Evolutionary conservation across 2,113 vertebrate genomes (phyloP), one percentile per base, ranked within the genome.

Genomic region (Clinocottus analis): DNA sequence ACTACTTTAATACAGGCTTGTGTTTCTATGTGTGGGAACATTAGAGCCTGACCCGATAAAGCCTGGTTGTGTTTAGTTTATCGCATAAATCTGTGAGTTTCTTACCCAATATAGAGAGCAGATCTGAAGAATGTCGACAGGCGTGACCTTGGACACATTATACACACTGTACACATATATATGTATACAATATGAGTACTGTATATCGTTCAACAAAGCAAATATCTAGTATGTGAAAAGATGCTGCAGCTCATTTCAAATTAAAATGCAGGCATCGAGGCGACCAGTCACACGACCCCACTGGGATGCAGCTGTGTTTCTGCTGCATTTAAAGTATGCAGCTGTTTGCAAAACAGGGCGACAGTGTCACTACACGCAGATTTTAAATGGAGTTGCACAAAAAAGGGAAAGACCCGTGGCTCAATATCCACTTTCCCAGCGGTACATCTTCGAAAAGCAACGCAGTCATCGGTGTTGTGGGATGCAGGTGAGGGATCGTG

Each of bases 41-140:
- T 17, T 56, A n/a, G 68, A n/a, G 13, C 9, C 47, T 68, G 71
- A 64, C 29, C 41, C 55, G 11, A 19, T 29, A 60, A 5, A 82
- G n/a, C 29, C 11, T 25, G 2, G 0, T 1, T 37, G 19, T 2
- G 3, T n/a, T 51, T 14, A 23, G 29, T 41, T 47, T 27, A n/a
- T 7, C 23, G 29, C 21, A 10, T 14, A n/a, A 2, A 23, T 4
- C 27, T 12, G 13, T 23, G 10, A 19, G 69, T 7, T n/a, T 41
- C 39, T 14, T 14, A 4, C 39, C 1, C 13, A 45, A 17, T 45
- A 5, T 45, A 45, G 41, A 16, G 14, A 58, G 21, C 21, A 29
- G 29, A 47, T 47, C 33, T 58, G 23, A 64, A 70, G 37, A 53
- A 64, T 51, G 35, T 17, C 25, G 23, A 43, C 41, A 4, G 11